phyloP scores from a whole-genome alignment of 1,140 invertebrate genomes.

The Brachionus rubens region DNA sequence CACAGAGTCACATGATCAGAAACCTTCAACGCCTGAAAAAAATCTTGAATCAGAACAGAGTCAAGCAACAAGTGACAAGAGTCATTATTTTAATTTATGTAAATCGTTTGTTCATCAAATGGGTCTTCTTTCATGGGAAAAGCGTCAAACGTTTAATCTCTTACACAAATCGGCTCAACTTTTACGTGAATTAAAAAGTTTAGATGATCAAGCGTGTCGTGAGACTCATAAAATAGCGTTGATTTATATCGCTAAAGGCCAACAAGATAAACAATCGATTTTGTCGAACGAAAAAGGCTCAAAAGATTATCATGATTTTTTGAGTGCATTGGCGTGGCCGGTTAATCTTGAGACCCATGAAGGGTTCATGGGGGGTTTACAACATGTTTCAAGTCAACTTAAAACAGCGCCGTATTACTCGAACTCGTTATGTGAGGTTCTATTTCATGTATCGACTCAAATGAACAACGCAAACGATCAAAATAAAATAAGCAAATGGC shows the following conservation, averaged over 20 bases:
- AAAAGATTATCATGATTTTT: conserved; percentile 83
- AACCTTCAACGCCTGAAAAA: background rate
- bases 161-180: conserved; percentile 84
- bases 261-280: conserved; percentile 90
- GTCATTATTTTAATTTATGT: conserved; percentile 64
- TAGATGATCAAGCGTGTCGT: conserved; percentile 76
- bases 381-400: conserved; percentile 82
- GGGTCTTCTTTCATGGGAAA: conserved; percentile 82
- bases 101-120: conserved; percentile 82
- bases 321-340: conserved; percentile 91
- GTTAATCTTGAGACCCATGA: conserved; percentile 89
- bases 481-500: conserved; percentile 69
- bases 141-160: conserved; percentile 76
- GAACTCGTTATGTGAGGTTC: conserved; percentile 80
- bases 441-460: conserved; percentile 96
- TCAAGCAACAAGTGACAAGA: background rate
- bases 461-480: conserved; percentile 71
- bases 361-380: conserved; percentile 90
- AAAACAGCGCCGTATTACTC: conserved; percentile 90
- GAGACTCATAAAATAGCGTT: conserved; percentile 99
- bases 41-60: background rate
- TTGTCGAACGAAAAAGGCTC: conserved; percentile 78
- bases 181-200: conserved; percentile 81
- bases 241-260: conserved; percentile 91
- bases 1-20: background rate